Percentiles rank a stretch among this genome's conserved stretches.
Evolutionary conservation across 2,888 invertebrate species (phyloP).

Genomic region (Laothoe populi): DNA sequence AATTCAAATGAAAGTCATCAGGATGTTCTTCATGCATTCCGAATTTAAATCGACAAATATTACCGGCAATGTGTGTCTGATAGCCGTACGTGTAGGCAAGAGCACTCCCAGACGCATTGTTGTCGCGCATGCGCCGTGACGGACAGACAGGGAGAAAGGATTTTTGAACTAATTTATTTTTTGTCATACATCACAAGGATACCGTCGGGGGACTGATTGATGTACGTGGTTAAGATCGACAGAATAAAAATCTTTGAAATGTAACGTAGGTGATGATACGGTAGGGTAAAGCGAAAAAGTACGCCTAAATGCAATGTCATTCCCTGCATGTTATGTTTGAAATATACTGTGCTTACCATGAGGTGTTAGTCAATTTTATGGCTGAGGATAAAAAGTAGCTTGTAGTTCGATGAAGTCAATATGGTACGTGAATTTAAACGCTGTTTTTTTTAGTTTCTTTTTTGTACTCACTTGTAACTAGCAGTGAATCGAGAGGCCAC

Average conservation of each 20-base stretch:
- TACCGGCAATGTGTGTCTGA: neutral
- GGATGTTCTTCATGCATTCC: neutral
- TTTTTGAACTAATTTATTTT: constrained; percentile 26
- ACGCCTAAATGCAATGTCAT: no score
- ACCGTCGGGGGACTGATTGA: neutral
- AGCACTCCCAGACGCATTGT: constrained; percentile 41
- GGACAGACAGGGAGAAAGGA: constrained; percentile 29
- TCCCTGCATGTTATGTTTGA: no score
- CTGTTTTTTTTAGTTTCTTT: no score
- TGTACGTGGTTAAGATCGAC: neutral
- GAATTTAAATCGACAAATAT: neutral
- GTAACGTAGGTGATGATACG: neutral
- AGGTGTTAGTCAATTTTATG: no score
- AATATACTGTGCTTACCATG: no score
- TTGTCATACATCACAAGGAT: constrained; percentile 24
- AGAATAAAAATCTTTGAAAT: neutral
- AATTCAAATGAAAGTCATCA: no score
- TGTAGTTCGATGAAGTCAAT: no score
- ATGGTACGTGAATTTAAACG: no score
- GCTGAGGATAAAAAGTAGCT: no score
- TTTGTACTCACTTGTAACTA: no score
- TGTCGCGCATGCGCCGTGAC: constrained; percentile 50
- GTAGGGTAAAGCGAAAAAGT: no score
- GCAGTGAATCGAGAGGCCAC: no score
- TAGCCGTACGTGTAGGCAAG: neutral